Base-by-base conservation (phyloP, 2,888 invertebrate species). In the Trichopoda pennipes region DNA sequence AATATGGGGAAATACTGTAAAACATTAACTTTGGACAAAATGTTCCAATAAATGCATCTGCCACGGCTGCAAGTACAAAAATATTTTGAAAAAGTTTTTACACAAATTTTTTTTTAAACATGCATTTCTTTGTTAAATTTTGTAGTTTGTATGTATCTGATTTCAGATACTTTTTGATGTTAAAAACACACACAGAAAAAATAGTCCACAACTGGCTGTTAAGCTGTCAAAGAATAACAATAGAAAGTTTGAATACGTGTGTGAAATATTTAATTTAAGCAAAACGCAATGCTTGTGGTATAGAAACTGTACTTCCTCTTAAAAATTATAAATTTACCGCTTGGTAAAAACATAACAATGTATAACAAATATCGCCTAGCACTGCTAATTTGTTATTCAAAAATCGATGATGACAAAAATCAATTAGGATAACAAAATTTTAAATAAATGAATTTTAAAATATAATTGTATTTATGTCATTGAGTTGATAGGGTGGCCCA, bases 111-210 rank as follows among this genome's bases (percentile, higher is more conserved):
- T 28, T 44, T 35, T 63, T 47, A 21, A 2, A 61, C n/a, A 14
- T 51, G 17, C 23, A 58, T 56, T 35, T 44, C 51, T 66, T 32
- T 77, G 42, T 51, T 61, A 51, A 61, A 21, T 51, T n/a, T 77
- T 70, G 32, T n/a, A n/a, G n/a, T 63, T 61, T 70, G 38, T 56
- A 32, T 49, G 61, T 77, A 77, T 77, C 77, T 60, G 56, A 77
- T 70, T 70, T 63, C 77, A 70, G 63, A 77, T 56, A 77, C 63
- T 55, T 51, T 77, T 47, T 63, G 69, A 28, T 64, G 14, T 35
- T 69, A n/a, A 2, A 19, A 19, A 47, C 19, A 23, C 23, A 14
- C 2, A 9, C 38, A 63, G 64, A 72, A 61, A 60, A 42, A 64
- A 47, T 16, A 61, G 6, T 28, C 28, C 4, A 44, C 0, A 56